These are phyloP conservation scores for Madoqua kirkii DNA, from an alignment of 2,113 vertebrate species.

Conservation along the genomic window DNA sequence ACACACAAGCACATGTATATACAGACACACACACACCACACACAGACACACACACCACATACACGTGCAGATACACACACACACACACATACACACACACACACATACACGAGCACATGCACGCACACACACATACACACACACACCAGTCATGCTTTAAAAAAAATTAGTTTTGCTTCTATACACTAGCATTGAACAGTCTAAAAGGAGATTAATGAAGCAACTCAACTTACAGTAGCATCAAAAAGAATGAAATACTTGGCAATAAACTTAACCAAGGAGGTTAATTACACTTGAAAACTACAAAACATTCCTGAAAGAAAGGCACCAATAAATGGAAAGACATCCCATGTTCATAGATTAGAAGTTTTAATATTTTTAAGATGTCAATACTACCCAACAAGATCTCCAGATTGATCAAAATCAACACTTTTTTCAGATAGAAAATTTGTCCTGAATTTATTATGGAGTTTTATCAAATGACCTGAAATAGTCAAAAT, in stretches of 20 bases:
- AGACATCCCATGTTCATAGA: not conserved
- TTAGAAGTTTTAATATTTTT: not conserved
- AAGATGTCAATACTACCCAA: not conserved
- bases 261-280: not conserved
- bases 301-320: not conserved
- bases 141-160: not conserved
- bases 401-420: not conserved
- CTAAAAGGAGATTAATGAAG: not conserved
- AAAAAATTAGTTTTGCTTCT: not conserved
- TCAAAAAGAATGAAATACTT: not conserved
- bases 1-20: not conserved
- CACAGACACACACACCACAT: not conserved
- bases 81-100: too few species aligned
- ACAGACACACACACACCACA: not conserved
- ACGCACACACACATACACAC: not conserved
- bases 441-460: not conserved
- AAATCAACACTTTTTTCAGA: not conserved
- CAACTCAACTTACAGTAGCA: not conserved
- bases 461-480: not conserved
- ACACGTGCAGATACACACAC: rapidly evolving
- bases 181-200: not conserved
- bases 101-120: not conserved
- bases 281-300: not conserved
- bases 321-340: not conserved
- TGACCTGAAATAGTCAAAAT: not conserved